A percentile compares a stretch with the other conserved stretches of the same genome.
Evolutionary conservation across 2,888 invertebrate genomes (phyloP).

Genomic region (Sinopyrophorus schimmeli): DNA sequence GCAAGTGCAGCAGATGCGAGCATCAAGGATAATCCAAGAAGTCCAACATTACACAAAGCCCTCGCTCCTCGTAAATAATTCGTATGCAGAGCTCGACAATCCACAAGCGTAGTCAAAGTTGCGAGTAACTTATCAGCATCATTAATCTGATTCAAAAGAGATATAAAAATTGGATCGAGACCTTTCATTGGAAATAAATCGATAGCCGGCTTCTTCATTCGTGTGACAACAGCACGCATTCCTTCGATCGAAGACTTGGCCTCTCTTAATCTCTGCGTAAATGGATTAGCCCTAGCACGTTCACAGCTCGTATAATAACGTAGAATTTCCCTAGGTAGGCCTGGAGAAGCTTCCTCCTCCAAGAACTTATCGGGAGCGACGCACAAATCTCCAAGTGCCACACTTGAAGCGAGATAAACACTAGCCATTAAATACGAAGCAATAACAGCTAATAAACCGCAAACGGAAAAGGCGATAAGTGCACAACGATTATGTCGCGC

Average conservation of each 20-base stretch:
- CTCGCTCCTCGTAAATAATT: slow-evolving; percentile 80
- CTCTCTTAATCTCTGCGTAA: slow-evolving; percentile 79
- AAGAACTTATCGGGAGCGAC: slow-evolving; percentile 63
- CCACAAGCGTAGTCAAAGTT: slow-evolving; percentile 70
- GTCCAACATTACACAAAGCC: slow-evolving; percentile 80
- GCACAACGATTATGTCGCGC: slow-evolving; percentile 87
- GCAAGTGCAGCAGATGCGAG: slow-evolving; percentile 83
- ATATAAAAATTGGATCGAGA: slow-evolving; percentile 74
- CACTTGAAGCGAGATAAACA: slow-evolving; percentile 81
- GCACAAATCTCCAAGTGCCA: slow-evolving; percentile 75
- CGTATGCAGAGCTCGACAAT: slow-evolving; percentile 81
- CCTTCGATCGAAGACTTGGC: slow-evolving; percentile 58
- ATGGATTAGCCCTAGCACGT: slow-evolving; percentile 75
- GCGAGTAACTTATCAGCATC: slow-evolving; percentile 74
- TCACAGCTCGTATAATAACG: slow-evolving; percentile 82
- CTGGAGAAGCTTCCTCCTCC: slow-evolving; percentile 50
- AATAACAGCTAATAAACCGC: slow-evolving; percentile 82
- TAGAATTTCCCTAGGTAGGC: slow-evolving; percentile 51
- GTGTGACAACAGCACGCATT: slow-evolving; percentile 58
- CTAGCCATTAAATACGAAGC: slow-evolving; percentile 89
- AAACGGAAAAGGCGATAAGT: slow-evolving; percentile 86
- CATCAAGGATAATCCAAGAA: slow-evolving; percentile 84
- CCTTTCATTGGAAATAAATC: slow-evolving; percentile 59
- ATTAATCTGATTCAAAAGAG: slow-evolving; percentile 76
- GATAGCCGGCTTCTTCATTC: slow-evolving; percentile 57